Evolutionary conservation across 2,113 vertebrate genomes (phyloP).

Genomic region (Nycticryphes semicollaris): DNA sequence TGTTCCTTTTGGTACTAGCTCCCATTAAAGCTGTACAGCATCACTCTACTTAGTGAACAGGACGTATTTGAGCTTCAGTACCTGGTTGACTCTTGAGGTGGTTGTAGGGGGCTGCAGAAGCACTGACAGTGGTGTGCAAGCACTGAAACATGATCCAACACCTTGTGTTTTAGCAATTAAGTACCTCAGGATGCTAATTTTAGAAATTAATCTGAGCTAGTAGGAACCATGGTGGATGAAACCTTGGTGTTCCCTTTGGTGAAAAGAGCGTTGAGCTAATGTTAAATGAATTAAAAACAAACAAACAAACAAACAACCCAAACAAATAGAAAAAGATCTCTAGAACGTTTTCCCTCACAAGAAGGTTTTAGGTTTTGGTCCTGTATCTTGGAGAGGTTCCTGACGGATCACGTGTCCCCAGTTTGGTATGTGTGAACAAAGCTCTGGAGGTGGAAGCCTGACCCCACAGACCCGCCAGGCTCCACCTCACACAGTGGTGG

Average conservation of each 20-base stretch:
- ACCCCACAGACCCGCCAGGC: not conserved
- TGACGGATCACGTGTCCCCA: fast-evolving
- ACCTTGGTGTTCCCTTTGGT: fast-evolving
- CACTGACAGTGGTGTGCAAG: not conserved
- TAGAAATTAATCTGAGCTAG: not conserved
- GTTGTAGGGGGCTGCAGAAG: not conserved
- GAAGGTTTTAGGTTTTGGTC: not conserved
- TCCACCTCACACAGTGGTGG: not conserved
- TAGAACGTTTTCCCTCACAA: not conserved
- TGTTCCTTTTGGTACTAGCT: not conserved
- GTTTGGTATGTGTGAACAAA: fast-evolving
- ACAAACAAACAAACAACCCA: too few relatives aligned
- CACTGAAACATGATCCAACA: not conserved
- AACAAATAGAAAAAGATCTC: not conserved
- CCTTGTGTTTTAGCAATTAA: not conserved
- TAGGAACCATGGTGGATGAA: not conserved
- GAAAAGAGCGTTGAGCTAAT: not conserved
- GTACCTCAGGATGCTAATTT: not conserved
- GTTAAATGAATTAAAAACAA: not conserved
- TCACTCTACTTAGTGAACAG: not conserved
- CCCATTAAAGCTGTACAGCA: not conserved
- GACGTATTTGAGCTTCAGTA: fast-evolving
- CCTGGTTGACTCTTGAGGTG: not conserved
- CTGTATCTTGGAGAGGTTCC: not conserved
- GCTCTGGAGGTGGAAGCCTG: not conserved